Conservation (phyloP, 1,140 invertebrate species). For the Orchestia grillus region DNA sequence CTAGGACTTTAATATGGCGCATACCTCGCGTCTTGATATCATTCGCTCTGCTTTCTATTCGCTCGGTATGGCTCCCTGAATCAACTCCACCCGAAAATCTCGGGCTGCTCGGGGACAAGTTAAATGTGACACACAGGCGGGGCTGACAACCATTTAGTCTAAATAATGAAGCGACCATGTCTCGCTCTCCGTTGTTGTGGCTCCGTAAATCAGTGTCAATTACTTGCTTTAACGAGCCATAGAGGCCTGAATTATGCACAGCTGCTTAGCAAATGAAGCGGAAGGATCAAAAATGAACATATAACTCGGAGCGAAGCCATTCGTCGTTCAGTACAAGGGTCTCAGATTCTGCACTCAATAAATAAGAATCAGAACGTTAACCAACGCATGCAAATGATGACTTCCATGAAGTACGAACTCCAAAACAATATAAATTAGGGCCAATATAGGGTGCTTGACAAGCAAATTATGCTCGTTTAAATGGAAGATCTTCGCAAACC, state of each 20-base stretch:
- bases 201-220: neutral
- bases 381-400: neutral
- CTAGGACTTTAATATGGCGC: neutral
- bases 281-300: neutral
- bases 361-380: neutral
- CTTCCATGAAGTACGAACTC: neutral
- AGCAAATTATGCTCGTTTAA: neutral
- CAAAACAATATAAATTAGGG: neutral
- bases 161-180: neutral
- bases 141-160: neutral
- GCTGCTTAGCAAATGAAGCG: neutral
- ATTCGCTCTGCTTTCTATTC: neutral
- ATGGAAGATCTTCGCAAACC: neutral
- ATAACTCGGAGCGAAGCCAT: neutral
- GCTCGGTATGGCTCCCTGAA: neutral
- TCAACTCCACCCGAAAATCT: neutral
- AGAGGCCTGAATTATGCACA: neutral
- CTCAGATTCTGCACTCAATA: neutral
- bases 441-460: neutral
- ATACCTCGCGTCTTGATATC: neutral
- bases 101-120: neutral
- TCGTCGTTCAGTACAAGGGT: neutral
- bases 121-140: neutral
- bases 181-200: neutral
- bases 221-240: neutral